Evolutionary conservation across 23 tunicate species (phyloP).

Genomic region (Ascidia mentula): DNA sequence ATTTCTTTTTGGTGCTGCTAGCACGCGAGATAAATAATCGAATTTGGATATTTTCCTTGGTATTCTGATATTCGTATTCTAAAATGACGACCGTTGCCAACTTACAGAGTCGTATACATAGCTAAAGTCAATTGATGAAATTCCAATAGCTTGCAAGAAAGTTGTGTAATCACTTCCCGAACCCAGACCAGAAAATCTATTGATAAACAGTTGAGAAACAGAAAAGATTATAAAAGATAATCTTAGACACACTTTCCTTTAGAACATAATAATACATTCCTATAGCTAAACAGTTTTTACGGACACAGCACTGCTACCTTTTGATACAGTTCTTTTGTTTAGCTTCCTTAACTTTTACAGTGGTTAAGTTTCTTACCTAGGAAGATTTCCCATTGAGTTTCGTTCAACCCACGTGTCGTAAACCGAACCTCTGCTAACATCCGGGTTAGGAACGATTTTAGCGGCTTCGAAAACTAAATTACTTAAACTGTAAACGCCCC

Average conservation of each 20-base stretch:
- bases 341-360: neutral
- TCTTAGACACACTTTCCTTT: neutral
- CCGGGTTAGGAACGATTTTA: conserved; percentile 42
- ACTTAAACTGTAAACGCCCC: conserved; percentile 40
- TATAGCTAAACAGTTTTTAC: neutral
- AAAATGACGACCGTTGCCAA: neutral
- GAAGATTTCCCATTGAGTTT: neutral
- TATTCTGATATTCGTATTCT: neutral
- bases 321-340: neutral
- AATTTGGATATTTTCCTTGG: neutral
- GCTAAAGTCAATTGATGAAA: conserved; percentile 27
- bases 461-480: conserved; percentile 45
- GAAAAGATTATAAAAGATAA: neutral
- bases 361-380: neutral
- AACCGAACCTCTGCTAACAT: conserved; percentile 22
- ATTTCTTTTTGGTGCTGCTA: no score
- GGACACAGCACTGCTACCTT: neutral
- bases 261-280: neutral
- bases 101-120: conserved; percentile 46
- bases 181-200: conserved; percentile 44
- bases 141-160: conserved; percentile 54
- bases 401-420: conserved; percentile 60
- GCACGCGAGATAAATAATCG: neutral
- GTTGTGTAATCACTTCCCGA: conserved; percentile 74
- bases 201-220: neutral